Conservation (phyloP, 1,140 invertebrate species). For the Parapsyche elsis region DNA sequence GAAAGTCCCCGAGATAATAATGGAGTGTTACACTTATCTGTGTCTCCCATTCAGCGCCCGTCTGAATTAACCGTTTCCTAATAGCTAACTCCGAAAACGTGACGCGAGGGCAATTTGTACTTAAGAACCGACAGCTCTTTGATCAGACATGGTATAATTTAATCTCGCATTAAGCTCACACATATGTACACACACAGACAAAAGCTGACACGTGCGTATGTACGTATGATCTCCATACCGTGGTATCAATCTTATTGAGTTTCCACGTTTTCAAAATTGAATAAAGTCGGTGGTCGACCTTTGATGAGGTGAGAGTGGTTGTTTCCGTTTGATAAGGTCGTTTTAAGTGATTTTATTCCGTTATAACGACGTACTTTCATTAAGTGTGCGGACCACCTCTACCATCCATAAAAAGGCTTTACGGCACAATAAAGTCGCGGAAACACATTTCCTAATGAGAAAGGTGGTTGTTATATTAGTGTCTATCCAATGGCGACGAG, state of each 20-base stretch:
- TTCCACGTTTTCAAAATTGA: background rate
- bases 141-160: conserved; percentile 40
- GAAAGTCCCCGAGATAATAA: conserved; percentile 35
- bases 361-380: conserved; percentile 40
- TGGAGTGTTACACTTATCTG: conserved; percentile 46
- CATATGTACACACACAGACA: background rate
- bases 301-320: background rate
- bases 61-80: conserved; percentile 43
- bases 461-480: conserved; percentile 10
- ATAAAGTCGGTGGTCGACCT: background rate
- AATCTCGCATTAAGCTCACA: conserved; percentile 8
- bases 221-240: background rate
- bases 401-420: conserved; percentile 29
- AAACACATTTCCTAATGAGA: conserved; percentile 39
- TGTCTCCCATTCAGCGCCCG: conserved; percentile 22
- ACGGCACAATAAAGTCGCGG: conserved; percentile 24
- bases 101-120: conserved; percentile 40
- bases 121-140: conserved; percentile 29
- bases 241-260: background rate
- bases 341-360: conserved; percentile 36
- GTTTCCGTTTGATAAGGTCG: conserved; percentile 12
- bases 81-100: conserved; percentile 30
- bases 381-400: conserved; percentile 21
- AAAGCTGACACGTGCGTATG: background rate
- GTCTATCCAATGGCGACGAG: no score